These are phyloP conservation scores for Labeo catla DNA, from an alignment of 2,113 vertebrate species.

Conservation along the genomic window DNA sequence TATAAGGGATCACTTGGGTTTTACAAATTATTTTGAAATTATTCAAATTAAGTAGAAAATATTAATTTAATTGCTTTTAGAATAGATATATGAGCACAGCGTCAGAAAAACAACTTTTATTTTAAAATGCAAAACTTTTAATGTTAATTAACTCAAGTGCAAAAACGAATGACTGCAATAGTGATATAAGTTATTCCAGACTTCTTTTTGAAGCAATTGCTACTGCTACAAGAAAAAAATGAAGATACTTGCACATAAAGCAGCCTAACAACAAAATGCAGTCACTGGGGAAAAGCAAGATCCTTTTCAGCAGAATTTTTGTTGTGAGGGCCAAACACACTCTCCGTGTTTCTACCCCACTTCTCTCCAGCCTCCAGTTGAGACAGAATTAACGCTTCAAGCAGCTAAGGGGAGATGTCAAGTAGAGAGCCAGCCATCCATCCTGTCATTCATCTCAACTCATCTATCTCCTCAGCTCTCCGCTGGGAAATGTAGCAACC, in stretches of 20 bases:
- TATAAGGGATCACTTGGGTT: not conserved
- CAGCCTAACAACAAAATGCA: slow-evolving; percentile 27
- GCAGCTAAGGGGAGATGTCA: slow-evolving; percentile 15
- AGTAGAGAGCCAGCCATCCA: slow-evolving; percentile 25
- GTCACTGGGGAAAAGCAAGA: slow-evolving; percentile 19
- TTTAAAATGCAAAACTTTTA: not conserved
- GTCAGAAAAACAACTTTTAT: not conserved
- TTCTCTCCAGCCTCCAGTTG: not conserved
- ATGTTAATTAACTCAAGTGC: not conserved
- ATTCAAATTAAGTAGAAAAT: not conserved
- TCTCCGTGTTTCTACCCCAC: not conserved
- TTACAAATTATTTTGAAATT: not conserved
- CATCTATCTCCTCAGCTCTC: slow-evolving; percentile 38
- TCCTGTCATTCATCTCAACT: slow-evolving; percentile 40
- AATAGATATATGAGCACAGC: not conserved
- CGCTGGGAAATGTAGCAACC: slow-evolving; percentile 47
- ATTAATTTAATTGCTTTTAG: not conserved
- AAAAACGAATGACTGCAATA: not conserved
- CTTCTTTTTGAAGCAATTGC: not conserved
- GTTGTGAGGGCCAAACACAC: slow-evolving; percentile 23
- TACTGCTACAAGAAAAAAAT: not conserved
- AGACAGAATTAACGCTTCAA: slow-evolving; percentile 21
- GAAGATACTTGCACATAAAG: slow-evolving; percentile 26
- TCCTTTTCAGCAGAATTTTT: slow-evolving; percentile 32
- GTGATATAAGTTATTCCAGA: not conserved